phyloP scores from a whole-genome alignment of 2,888 invertebrate species.

The Luffia ferchaultella region DNA sequence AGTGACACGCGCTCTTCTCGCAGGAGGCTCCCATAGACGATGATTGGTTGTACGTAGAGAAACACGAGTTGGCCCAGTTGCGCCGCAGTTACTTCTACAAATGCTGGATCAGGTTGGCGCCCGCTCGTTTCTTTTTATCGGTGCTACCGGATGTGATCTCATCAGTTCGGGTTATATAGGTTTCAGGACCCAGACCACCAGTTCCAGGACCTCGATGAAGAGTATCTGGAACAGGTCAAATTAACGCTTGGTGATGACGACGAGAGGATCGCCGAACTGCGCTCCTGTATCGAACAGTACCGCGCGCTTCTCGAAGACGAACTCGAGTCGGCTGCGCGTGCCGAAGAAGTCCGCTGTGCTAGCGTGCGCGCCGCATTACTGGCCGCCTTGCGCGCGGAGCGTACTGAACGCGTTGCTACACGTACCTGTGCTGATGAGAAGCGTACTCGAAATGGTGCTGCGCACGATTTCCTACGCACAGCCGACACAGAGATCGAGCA shows the following conservation, averaged over 20 bases:
- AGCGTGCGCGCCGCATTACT: slow-evolving; percentile 24
- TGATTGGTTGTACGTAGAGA: slow-evolving; percentile 32
- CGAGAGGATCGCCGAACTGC: slow-evolving; percentile 31
- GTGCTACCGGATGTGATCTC: too few species aligned
- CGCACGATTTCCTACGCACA: slow-evolving; percentile 10
- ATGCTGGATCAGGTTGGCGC: slow-evolving; percentile 34
- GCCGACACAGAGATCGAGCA: slow-evolving; percentile 27
- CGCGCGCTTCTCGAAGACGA: slow-evolving; percentile 29
- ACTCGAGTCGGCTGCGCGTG: slow-evolving; percentile 28
- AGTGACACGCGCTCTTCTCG: slow-evolving; percentile 6
- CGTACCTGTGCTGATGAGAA: neutral
- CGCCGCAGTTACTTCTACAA: slow-evolving; percentile 36
- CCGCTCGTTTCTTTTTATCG: too few species aligned
- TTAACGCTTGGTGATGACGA: slow-evolving; percentile 37
- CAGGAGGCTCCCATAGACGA: slow-evolving; percentile 37
- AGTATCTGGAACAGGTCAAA: slow-evolving; percentile 32
- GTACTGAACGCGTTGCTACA: slow-evolving; percentile 6
- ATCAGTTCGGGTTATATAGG: slow-evolving; percentile 17
- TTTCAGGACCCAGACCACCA: slow-evolving; percentile 34
- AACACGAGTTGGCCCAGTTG: slow-evolving; percentile 32
- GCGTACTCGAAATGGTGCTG: neutral
- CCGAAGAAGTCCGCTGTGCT: slow-evolving; percentile 26
- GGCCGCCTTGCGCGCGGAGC: slow-evolving; percentile 16
- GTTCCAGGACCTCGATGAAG: slow-evolving; percentile 34
- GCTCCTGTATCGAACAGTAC: slow-evolving; percentile 21